Conservation (phyloP, 2,888 invertebrate genomes). For the Tenthredo notha region DNA sequence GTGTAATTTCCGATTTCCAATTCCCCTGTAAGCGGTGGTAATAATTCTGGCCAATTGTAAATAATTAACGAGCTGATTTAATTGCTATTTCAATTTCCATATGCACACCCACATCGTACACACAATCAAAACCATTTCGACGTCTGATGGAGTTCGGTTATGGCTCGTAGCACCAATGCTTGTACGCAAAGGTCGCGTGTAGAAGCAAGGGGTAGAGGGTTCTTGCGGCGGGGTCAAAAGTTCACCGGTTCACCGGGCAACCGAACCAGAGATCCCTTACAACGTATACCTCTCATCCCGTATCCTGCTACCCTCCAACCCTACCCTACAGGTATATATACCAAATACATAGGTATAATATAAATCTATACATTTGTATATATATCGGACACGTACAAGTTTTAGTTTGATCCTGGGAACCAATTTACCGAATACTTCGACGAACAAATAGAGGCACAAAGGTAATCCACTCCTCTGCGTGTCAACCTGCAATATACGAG, state of each 20-base stretch:
- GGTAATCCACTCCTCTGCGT: neutral
- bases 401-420: constrained; percentile 11
- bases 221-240: constrained; percentile 64
- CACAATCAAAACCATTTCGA: constrained; percentile 4
- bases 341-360: constrained; percentile 5
- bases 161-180: neutral
- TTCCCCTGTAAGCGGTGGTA: neutral
- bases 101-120: neutral
- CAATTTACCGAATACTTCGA: neutral
- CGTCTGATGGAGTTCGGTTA: constrained; percentile 41
- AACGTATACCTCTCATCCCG: constrained; percentile 11
- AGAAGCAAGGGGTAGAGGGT: constrained; percentile 42
- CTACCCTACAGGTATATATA: neutral
- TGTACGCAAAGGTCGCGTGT: constrained; percentile 42
- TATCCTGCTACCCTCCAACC: neutral
- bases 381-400: neutral
- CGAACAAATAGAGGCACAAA: constrained; percentile 7
- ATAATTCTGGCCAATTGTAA: constrained; percentile 18
- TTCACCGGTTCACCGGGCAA: constrained; percentile 64
- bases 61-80: constrained; percentile 36
- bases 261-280: constrained; percentile 36
- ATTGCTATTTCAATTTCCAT: constrained; percentile 34
- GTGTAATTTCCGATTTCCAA: constrained; percentile 22
- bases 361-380: neutral
- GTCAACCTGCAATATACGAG: neutral